A percentile compares a stretch with the other conserved stretches of the same genome.
Evolutionary conservation across 2,113 vertebrate genomes (phyloP).

Genomic region (Dolichotis patagonum): DNA sequence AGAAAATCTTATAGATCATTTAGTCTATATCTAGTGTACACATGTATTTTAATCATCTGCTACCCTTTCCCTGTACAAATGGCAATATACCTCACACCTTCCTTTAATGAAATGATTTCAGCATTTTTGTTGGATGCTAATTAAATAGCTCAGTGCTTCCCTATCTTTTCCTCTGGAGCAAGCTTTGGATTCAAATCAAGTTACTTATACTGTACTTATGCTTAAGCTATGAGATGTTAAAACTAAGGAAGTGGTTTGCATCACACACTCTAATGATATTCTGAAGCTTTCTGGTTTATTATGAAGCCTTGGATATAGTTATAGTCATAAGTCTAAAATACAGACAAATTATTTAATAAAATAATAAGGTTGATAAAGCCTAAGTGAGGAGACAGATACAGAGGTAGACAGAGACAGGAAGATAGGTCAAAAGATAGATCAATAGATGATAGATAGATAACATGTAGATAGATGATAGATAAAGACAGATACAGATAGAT

Average conservation of each 20-base stretch:
- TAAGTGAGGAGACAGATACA: not conserved
- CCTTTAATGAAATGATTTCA: not conserved
- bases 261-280: not conserved
- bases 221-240: not conserved
- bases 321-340: not conserved
- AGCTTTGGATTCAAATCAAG: not conserved
- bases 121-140: not conserved
- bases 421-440: not conserved
- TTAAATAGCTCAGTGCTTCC: not conserved
- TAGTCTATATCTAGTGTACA: not conserved
- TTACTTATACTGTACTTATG: not conserved
- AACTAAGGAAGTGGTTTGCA: not conserved
- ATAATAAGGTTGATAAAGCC: not conserved
- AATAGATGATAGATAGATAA: not conserved
- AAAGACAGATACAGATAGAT: not conserved
- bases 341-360: not conserved
- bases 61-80: not conserved
- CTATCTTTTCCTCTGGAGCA: not conserved
- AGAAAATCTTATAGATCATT: not conserved
- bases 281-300: not conserved
- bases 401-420: not conserved
- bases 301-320: not conserved
- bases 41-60: not conserved
- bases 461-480: not conserved
- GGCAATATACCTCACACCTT: not conserved